Percentiles rank a stretch among this genome's conserved stretches.
These are phyloP conservation scores for Ciconia nigra DNA, from an alignment of 2,797 vertebrate genomes.

Conservation along the genomic window DNA sequence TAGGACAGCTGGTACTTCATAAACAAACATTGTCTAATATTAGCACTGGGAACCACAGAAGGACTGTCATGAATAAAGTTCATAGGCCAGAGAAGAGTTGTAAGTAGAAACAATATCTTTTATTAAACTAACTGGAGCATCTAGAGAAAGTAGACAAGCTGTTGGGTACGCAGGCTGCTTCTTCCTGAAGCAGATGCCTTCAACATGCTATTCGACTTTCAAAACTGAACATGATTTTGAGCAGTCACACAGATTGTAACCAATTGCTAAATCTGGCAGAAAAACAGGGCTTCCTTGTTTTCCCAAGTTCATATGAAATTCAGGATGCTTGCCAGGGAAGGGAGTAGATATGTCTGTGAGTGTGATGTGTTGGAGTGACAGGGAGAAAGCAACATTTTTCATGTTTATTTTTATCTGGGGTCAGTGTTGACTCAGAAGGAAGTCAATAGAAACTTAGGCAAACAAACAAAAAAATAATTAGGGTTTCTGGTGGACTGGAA, in stretches of 20 bases:
- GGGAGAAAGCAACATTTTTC: not conserved
- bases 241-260: not conserved
- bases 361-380: not conserved
- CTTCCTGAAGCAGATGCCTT: not conserved
- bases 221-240: not conserved
- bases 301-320: not conserved
- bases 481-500: not conserved
- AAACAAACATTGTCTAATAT: not conserved
- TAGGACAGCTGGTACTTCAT: not conserved
- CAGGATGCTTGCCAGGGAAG: conserved; percentile 2
- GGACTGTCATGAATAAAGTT: not conserved
- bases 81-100: not conserved
- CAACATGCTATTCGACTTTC: not conserved
- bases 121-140: not conserved
- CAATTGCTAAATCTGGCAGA: conserved; percentile 16
- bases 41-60: not conserved
- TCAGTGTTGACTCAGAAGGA: conserved; percentile 23
- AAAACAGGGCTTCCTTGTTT: not conserved
- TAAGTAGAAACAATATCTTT: not conserved
- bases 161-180: not conserved
- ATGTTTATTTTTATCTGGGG: conserved; percentile 14
- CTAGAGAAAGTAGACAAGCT: not conserved
- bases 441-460: not conserved
- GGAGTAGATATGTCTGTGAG: not conserved
- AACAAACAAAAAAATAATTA: not conserved